Evolutionary conservation across 2,113 vertebrate genomes (phyloP), one percentile per base, ranked within the genome.

Genomic region (Phyllostomus discolor): DNA sequence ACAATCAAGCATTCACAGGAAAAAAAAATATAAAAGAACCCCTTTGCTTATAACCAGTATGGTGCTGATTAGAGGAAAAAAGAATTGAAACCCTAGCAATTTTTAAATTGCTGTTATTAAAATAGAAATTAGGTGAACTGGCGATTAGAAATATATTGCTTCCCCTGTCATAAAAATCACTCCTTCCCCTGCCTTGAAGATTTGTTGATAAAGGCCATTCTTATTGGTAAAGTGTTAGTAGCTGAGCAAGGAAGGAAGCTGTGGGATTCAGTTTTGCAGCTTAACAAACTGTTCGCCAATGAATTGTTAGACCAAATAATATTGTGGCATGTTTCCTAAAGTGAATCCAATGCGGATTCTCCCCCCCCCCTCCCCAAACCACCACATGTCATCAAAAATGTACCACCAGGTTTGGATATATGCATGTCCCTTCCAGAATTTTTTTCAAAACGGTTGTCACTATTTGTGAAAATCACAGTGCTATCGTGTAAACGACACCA

Each of bases 1-100:
- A 97, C 82, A 97, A 96, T 97, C 96, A 97, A 93, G 91, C 46
- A 83, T 48, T 2, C 87, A 66, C 69, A 91, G 54, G 89, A 96
- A 95, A 96, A 57, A 57, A 96, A 95, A 88, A 3, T 48, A 50
- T 91, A 87, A 96, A 91, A 95, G 93, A 96, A 75, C 75, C 83
- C 96, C 96, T 96, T 91, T 20, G 4, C 90, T 94, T 86, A 93
- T n/a, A 93, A 86, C 38, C 97, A 97, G 97, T 91, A 95, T 95
- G 97, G 83, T 93, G 91, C 64, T 97, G 96, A 98, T 97, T 96
- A 96, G 57, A 89, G 57, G 28, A 31, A 64, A 48, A 76, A 94
- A 95, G 57, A 93, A 75, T 20, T 14, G 54, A 95, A 95, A 89
- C 38, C 67, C 73, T 64, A 78, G 11, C 69, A 86, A 95, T 93